Conservation (phyloP, 1,140 invertebrate species). For the Cyphomyrmex costatus region DNA sequence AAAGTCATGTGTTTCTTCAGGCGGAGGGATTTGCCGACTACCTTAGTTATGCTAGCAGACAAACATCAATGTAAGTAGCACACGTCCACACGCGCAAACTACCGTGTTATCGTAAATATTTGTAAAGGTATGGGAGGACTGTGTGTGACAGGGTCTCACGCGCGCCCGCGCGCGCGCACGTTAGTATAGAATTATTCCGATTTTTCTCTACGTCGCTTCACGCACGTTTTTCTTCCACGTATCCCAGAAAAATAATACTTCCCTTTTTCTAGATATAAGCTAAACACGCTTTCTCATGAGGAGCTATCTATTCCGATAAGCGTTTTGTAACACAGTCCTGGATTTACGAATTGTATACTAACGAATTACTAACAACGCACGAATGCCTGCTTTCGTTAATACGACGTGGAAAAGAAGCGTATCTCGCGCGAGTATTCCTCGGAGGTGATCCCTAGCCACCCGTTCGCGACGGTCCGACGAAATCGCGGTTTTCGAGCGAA, state of each 20-base stretch:
- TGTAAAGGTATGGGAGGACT: conserved; percentile 18
- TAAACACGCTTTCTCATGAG: background rate
- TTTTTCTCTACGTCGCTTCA: conserved; percentile 6
- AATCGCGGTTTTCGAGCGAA: background rate
- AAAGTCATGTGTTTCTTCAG: conserved; percentile 99
- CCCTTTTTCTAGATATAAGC: conserved; percentile 14
- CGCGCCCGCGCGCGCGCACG: too few species aligned
- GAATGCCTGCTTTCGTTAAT: background rate
- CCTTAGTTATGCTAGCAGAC: conserved; percentile 97
- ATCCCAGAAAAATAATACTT: conserved; percentile 19
- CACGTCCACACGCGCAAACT: background rate
- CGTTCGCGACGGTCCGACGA: background rate
- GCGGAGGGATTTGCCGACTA: conserved; percentile 97
- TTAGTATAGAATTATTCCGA: conserved; percentile 20
- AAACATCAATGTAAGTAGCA: conserved; percentile 98
- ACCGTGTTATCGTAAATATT: conserved; percentile 32
- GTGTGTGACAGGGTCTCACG: background rate
- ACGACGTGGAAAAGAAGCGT: background rate
- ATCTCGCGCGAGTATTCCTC: background rate
- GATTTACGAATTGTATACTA: conserved; percentile 16
- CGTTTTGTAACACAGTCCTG: background rate
- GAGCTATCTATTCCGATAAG: background rate
- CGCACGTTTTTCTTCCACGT: background rate
- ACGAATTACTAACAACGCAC: conserved; percentile 34
- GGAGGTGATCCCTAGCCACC: background rate